phyloP scores from a whole-genome alignment of 2,888 invertebrate species.

The Drosophila differens region DNA sequence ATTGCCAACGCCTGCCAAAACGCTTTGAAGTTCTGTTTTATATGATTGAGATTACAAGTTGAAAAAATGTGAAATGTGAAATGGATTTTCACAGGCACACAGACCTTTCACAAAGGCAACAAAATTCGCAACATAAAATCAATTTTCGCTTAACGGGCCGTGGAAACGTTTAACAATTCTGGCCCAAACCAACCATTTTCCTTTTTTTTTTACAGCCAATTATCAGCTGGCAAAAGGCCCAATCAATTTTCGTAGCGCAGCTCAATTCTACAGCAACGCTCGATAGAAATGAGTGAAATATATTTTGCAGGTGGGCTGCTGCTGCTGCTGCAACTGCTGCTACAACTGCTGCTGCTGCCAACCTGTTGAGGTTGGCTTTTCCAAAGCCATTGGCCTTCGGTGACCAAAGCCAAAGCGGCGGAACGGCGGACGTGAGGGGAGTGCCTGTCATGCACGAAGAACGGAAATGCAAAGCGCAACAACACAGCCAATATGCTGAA shows the following conservation, averaged over 20 bases:
- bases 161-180: slow-evolving; percentile 26
- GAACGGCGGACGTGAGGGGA: slow-evolving; percentile 47
- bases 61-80: slow-evolving; percentile 51
- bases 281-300: slow-evolving; percentile 21
- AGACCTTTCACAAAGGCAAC: slow-evolving; percentile 37
- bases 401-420: slow-evolving; percentile 58
- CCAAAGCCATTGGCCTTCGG: slow-evolving; percentile 76
- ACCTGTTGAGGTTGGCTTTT: slow-evolving; percentile 55
- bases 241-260: slow-evolving; percentile 29
- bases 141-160: slow-evolving; percentile 32
- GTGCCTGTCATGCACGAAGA: slow-evolving; percentile 69
- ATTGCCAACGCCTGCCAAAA: slow-evolving; percentile 20
- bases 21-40: slow-evolving; percentile 60
- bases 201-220: slow-evolving; percentile 30
- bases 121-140: slow-evolving; percentile 34
- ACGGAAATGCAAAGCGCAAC: slow-evolving; percentile 78
- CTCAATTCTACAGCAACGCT: slow-evolving; percentile 13
- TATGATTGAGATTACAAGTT: slow-evolving; percentile 49
- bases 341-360: slow-evolving; percentile 12
- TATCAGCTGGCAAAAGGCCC: slow-evolving; percentile 38
- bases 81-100: slow-evolving; percentile 35
- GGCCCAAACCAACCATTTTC: slow-evolving; percentile 45
- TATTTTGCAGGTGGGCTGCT: slow-evolving; percentile 42
- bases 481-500: slow-evolving; percentile 52
- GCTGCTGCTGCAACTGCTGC: slow-evolving; percentile 1